Evolutionary conservation across 2,888 invertebrate species (phyloP), one percentile per base, ranked within the genome.

Genomic region (Argynnis bischoffii): DNA sequence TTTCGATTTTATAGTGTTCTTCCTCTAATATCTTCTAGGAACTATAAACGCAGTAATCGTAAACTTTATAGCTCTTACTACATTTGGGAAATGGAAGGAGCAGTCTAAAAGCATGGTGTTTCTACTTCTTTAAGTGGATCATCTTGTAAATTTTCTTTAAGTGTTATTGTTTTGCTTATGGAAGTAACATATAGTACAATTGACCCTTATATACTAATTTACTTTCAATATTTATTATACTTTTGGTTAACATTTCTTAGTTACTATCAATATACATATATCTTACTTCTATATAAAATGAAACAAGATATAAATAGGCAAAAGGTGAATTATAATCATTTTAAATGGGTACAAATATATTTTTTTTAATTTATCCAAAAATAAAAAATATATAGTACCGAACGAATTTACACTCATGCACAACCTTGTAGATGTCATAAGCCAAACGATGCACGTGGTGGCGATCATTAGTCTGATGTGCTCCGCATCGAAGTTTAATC

Each of bases 1-100:
- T 81, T 78, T 77, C 82, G 79, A 82, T 83, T 82, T 87, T 83
- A 86, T 85, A 81, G 85, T 79, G 76, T 80, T 80, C 80, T 79
- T 81, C 78, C 79, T 73, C 74, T 85, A 84, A 86, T 84, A 85
- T 81, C 78, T 79, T 76, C 76, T 72, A 74, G 72, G 75, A 77
- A 78, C 78, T 78, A 80, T 77, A 77, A 78, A 78, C 76, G 81
- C 78, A 76, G 78, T 85, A 83, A 84, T 81, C 82, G 80, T 86
- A 85, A 87, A 87, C 72, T 82, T 84, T 81, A 81, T 81, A 75
- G 76, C 72, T 73, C 74, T 81, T 77, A 76, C 80, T 80, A 82
- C 83, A 80, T 84, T 84, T 83, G 76, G 82, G 81, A 80, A 83
- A 81, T 85, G 81, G 83, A 81, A 79, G 78, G 79, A 77, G 76